Evolutionary conservation across 2,888 invertebrate genomes (phyloP), one percentile per base, ranked within the genome.

Genomic region (Pristionchus maxplancki): DNA sequence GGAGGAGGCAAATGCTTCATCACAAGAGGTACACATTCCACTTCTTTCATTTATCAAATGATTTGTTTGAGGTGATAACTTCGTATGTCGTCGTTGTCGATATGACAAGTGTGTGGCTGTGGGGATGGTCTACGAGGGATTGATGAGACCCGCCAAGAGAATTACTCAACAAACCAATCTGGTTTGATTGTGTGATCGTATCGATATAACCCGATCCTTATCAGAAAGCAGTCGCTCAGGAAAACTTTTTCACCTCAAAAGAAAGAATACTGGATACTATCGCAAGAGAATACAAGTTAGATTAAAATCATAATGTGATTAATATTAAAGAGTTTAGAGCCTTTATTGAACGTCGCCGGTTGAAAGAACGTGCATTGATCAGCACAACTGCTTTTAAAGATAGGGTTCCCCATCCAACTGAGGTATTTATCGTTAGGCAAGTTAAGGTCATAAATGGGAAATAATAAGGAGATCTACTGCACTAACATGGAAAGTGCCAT

Each of bases 121-220:
- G 67, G 67, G 67, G 34, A 67, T 67, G 67, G 34, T 67, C 31
- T 67, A 67, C 34, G 67, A 67, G 17, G 67, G 67, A 67, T 17
- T 71, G 34, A 71, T 71, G 71, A 34, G 71, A 71, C 34, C 71
- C 3, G 71, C 71, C 37, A 71, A 71, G 71, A 71, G 17, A 71
- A 13, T 31, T 3, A 4, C 37, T 31, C 28, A 37, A 37, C 15
- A 37, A 31, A 31, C 11, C 9, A 28, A 31, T 28, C 11, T 31
- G 64, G 64, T 64, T 2, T 31, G 64, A 31, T 31, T 17, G 20
- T 15, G 6, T 71, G 17, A 37, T 11, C 20, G 37, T 20, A 20
- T 71, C 34, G 28, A 37, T 31, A 15, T 71, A 9, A 37, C 20
- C 20, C 31, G 5, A 37, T 37, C 15, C 31, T 37, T 71, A 31